Conservation (phyloP, 2,888 invertebrate genomes). For the Caenorhabditis afra region DNA sequence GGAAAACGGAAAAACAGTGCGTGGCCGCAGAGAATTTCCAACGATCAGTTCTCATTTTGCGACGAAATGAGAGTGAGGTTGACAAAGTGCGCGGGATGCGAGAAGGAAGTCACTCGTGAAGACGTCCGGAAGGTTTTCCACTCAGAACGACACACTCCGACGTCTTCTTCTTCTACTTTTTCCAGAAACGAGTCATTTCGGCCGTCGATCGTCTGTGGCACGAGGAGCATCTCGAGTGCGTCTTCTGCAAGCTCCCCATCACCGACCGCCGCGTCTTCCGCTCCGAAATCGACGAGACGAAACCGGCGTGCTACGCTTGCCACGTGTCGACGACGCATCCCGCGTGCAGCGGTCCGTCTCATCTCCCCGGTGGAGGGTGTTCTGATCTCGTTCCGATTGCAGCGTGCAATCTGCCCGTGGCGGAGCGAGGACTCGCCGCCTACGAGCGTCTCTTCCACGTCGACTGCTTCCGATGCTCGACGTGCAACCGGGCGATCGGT, state of each 20-base stretch:
- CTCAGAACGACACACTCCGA: not conserved
- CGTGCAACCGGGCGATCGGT: conserved; percentile 33
- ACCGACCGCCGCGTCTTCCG: conserved; percentile 27
- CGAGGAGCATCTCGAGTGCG: conserved; percentile 37
- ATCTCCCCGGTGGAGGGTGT: no score
- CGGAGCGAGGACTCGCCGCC: conserved; percentile 31
- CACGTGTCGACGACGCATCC: conserved; percentile 43
- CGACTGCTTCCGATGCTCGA: conserved; percentile 46
- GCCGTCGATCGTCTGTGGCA: conserved; percentile 47
- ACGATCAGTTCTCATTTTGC: not conserved
- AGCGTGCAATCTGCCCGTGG: conserved; percentile 28
- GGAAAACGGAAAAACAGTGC: conserved; percentile 12
- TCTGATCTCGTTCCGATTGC: not conserved
- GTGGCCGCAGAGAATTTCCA: not conserved
- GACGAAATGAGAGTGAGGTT: conserved; percentile 10
- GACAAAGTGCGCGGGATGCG: conserved; percentile 42
- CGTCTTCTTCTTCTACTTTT: not conserved
- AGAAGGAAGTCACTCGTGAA: conserved; percentile 17
- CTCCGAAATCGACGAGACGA: conserved; percentile 3
- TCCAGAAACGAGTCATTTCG: conserved; percentile 33
- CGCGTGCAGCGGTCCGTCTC: conserved; percentile 27
- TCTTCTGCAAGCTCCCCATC: conserved; percentile 42
- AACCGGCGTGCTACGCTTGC: conserved; percentile 46
- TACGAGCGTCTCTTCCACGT: conserved; percentile 34
- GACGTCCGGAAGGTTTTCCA: conserved; percentile 32